phyloP scores from a whole-genome alignment of 2,888 invertebrate genomes.

The Calliphora vomitoria region DNA sequence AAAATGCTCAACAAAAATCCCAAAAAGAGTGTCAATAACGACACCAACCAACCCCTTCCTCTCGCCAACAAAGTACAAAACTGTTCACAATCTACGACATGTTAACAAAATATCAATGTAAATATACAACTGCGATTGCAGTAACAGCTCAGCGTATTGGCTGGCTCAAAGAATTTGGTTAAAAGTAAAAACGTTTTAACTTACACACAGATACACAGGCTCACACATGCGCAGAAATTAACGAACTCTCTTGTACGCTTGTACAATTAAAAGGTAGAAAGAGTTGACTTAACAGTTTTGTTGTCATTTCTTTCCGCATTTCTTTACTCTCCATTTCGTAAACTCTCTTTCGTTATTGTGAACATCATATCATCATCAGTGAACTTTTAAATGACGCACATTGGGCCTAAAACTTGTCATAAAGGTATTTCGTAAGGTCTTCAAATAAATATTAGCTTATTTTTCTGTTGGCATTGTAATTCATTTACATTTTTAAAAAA shows the following conservation, averaged over 20 bases:
- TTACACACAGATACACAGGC: neutral
- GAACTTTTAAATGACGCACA: slow-evolving; percentile 42
- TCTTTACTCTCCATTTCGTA: slow-evolving; percentile 46
- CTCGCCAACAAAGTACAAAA: slow-evolving; percentile 20
- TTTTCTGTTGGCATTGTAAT: neutral
- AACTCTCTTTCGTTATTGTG: slow-evolving; percentile 54
- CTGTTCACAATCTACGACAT: slow-evolving; percentile 12
- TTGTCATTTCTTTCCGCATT: slow-evolving; percentile 72
- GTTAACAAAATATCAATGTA: slow-evolving; percentile 60
- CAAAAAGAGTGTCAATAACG: slow-evolving; percentile 62
- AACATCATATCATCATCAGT: slow-evolving; percentile 47
- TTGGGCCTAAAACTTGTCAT: slow-evolving; percentile 13
- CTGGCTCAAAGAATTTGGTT: slow-evolving; percentile 66
- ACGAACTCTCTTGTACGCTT: slow-evolving; percentile 34
- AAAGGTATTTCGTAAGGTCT: neutral
- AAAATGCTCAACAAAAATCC: slow-evolving; percentile 48
- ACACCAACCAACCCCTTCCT: slow-evolving; percentile 1
- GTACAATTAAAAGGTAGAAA: slow-evolving; percentile 37
- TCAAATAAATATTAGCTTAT: neutral
- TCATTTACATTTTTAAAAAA: slow-evolving; percentile 15
- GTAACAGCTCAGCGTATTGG: slow-evolving; percentile 23
- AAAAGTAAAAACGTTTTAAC: slow-evolving; percentile 44
- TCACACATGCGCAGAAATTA: neutral
- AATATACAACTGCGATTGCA: slow-evolving; percentile 45
- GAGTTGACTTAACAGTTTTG: slow-evolving; percentile 49